A percentile compares a stretch with the other conserved stretches of the same genome.
These are phyloP conservation scores for Cygnus buccinator DNA, from an alignment of 2,113 vertebrate genomes.

Conservation along the genomic window DNA sequence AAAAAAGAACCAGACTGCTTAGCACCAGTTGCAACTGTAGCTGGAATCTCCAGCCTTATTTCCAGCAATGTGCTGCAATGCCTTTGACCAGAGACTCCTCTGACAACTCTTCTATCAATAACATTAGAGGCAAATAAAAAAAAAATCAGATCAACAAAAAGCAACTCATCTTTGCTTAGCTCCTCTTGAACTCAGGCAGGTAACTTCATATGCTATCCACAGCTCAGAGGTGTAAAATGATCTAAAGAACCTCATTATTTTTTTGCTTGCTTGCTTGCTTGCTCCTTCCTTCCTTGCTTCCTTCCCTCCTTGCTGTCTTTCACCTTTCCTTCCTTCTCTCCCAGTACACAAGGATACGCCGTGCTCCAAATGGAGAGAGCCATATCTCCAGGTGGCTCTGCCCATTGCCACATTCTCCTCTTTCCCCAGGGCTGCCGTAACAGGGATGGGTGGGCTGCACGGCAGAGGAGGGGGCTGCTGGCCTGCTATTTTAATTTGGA, in stretches of 20 bases:
- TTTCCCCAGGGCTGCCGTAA: background rate
- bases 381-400: rapidly evolving
- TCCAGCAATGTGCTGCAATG: background rate
- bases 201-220: rapidly evolving
- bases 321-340: background rate
- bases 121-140: background rate
- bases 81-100: background rate
- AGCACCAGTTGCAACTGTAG: background rate
- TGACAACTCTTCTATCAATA: background rate
- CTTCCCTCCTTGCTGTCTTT: background rate
- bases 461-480: background rate
- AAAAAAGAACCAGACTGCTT: background rate
- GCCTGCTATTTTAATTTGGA: background rate
- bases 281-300: background rate
- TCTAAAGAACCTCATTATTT: background rate
- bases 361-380: background rate
- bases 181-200: background rate
- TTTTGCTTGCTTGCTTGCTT: background rate
- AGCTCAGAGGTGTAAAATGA: background rate
- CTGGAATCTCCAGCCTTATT: background rate
- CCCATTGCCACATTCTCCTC: background rate
- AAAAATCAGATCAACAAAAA: background rate
- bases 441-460: rapidly evolving
- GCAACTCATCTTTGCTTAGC: background rate
- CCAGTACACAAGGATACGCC: rapidly evolving